Evolutionary conservation across 2,113 vertebrate species (phyloP).

Genomic region (Ceuthmochares aereus): DNA sequence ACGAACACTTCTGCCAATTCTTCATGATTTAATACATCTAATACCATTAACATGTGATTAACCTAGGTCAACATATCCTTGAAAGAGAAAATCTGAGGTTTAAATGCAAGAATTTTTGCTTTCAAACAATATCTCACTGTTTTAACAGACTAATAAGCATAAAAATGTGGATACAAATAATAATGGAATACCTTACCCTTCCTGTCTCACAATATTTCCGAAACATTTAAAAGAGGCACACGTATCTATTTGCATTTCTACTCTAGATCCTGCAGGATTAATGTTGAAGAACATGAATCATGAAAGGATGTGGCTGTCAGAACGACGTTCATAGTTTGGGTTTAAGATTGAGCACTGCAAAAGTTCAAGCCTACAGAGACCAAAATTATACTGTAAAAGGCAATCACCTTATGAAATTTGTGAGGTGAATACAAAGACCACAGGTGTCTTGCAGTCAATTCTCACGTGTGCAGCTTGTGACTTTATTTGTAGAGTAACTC

Average conservation of each 20-base stretch:
- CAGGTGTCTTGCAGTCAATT: background rate
- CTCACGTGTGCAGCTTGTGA: background rate
- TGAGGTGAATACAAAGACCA: background rate
- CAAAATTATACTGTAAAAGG: background rate
- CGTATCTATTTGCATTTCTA: background rate
- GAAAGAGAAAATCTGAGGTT: conserved; percentile 11
- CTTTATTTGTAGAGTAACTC: background rate
- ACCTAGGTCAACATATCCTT: conserved; percentile 41
- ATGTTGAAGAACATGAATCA: background rate
- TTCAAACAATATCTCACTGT: background rate
- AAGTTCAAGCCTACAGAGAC: background rate
- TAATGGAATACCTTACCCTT: background rate
- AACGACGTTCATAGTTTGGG: background rate
- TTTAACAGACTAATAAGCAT: background rate
- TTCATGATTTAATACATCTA: conserved; percentile 50
- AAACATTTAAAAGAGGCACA: background rate
- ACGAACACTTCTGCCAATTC: conserved; percentile 30
- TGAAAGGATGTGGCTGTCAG: background rate
- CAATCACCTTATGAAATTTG: background rate
- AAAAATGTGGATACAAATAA: background rate
- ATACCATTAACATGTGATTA: conserved; percentile 60
- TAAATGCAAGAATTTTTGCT: conserved; percentile 9
- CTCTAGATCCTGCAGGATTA: background rate
- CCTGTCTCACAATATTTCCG: background rate
- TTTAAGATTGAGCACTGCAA: background rate